Percentiles rank a stretch among this genome's conserved stretches.
Evolutionary conservation across 2,797 vertebrate genomes (phyloP).

Genomic region (Psittacula echo): DNA sequence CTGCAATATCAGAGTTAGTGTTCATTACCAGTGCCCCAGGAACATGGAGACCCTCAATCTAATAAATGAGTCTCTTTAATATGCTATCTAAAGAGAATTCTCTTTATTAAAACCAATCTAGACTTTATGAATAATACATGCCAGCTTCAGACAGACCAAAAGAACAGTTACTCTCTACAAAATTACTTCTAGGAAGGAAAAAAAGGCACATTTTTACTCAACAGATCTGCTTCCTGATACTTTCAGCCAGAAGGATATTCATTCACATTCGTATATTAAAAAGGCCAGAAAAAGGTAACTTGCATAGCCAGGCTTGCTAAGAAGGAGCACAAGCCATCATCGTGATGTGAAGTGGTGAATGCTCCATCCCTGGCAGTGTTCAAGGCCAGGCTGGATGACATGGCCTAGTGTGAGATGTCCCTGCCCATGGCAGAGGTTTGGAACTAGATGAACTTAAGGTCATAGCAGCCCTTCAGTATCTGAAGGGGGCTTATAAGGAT

Average conservation of each 20-base stretch:
- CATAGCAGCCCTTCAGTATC: too few species aligned
- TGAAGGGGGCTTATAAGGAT: too few species aligned
- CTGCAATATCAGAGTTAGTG: background rate
- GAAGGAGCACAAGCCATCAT: background rate
- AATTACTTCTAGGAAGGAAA: background rate
- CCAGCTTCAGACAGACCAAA: background rate
- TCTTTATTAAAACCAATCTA: constrained; percentile 19
- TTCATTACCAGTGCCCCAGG: background rate
- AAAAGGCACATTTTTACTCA: background rate
- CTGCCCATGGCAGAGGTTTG: background rate
- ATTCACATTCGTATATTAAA: background rate
- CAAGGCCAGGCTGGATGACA: accelerated
- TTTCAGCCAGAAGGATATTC: background rate
- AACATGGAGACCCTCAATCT: background rate
- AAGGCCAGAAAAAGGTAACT: background rate
- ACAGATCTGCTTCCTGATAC: background rate
- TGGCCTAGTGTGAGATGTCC: background rate
- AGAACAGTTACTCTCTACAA: background rate
- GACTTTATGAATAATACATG: constrained; percentile 11
- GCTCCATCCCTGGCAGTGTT: accelerated
- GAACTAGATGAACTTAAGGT: background rate
- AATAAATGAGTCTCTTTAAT: background rate
- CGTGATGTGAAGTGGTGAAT: accelerated
- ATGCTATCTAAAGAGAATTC: constrained; percentile 25
- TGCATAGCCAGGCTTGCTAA: background rate